Conservation (phyloP, 2,888 invertebrate species). For the Heliconius sara region DNA sequence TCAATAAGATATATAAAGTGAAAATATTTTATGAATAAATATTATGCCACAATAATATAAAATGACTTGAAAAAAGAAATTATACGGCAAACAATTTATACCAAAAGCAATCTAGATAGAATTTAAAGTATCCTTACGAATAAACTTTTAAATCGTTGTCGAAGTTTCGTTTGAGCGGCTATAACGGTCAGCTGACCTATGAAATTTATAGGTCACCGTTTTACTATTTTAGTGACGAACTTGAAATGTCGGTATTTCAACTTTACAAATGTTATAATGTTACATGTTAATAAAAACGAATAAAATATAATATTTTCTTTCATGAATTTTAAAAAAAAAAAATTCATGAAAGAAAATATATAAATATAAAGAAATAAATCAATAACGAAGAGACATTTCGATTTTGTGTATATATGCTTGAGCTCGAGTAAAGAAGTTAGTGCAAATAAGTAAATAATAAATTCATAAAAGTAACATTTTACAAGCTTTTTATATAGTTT, state of each 20-base stretch:
- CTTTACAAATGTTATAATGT: neutral
- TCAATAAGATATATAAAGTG: no score
- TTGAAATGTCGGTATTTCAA: conserved; percentile 6
- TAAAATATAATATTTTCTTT: neutral
- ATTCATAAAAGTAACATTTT: neutral
- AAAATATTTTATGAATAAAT: no score
- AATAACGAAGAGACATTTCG: neutral
- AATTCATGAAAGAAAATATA: no score
- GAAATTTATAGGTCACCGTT: conserved; percentile 27
- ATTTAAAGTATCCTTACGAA: neutral
- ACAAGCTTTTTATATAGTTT: neutral
- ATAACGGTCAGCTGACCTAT: conserved; percentile 28
- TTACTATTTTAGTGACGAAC: conserved; percentile 9
- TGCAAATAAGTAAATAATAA: neutral
- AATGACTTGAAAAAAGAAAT: neutral
- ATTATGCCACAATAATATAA: neutral
- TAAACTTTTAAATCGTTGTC: neutral
- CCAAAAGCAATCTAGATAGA: neutral
- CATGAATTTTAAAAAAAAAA: neutral
- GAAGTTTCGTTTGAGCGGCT: conserved; percentile 7
- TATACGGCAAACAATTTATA: neutral
- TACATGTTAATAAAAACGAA: neutral
- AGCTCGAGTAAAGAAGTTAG: neutral
- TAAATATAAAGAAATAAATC: neutral
- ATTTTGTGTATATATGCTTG: neutral